phyloP scores from a whole-genome alignment of 2,888 invertebrate species.

The Dinocampus coccinellae region DNA sequence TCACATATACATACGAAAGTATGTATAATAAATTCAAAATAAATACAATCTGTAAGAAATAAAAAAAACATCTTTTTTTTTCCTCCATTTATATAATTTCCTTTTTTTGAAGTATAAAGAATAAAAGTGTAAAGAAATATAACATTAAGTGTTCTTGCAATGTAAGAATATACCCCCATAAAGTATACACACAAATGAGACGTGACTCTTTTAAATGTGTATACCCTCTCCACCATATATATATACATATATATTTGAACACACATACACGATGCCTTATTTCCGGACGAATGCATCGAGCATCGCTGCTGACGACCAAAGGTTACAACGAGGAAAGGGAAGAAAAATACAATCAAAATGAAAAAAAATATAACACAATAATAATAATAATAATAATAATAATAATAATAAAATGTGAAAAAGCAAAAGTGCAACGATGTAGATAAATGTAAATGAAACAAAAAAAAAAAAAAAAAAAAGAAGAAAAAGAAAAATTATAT shows the following conservation, averaged over 20 bases:
- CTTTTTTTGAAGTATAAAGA: too few species aligned
- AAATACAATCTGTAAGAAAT: too few species aligned
- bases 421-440: slow-evolving; percentile 19
- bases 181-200: neutral
- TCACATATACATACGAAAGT: too few species aligned
- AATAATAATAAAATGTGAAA: slow-evolving; percentile 11
- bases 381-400: slow-evolving; percentile 8
- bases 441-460: slow-evolving; percentile 7
- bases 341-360: slow-evolving; percentile 26
- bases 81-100: too few species aligned
- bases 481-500: too few species aligned
- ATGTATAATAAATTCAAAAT: too few species aligned
- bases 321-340: slow-evolving; percentile 11
- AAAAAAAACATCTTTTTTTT: too few species aligned
- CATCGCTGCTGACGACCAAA: slow-evolving; percentile 15
- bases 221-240: too few species aligned
- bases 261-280: slow-evolving; percentile 1
- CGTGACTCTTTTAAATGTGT: slow-evolving; percentile 19
- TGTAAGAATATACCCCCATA: slow-evolving; percentile 8
- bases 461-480: slow-evolving; percentile 17
- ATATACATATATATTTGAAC: neutral
- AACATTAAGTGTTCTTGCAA: neutral
- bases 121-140: neutral
- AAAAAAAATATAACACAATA: slow-evolving; percentile 22
- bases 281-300: slow-evolving; percentile 9